Conservation (phyloP, 2,113 vertebrate species). For the Condylura cristata region DNA sequence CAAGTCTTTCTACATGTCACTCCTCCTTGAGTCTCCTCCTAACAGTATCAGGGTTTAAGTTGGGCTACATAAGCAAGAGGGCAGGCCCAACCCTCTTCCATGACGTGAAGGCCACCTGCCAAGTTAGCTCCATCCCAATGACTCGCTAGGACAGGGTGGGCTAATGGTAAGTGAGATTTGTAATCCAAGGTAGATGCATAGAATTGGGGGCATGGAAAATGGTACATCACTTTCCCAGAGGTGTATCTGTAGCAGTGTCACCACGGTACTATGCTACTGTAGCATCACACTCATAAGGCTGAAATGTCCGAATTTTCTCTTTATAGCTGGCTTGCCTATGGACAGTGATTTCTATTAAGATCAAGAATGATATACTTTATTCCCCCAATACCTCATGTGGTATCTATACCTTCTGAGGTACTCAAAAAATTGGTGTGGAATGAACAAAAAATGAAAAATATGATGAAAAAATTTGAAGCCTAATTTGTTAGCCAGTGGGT, state of each 20-base stretch:
- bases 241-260: not conserved
- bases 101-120: too few species aligned
- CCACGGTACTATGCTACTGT: not conserved
- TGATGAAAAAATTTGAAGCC: not conserved
- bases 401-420: not conserved
- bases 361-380: not conserved
- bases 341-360: not conserved
- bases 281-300: not conserved
- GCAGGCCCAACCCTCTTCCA: too few species aligned
- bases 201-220: too few species aligned
- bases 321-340: not conserved
- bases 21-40: too few species aligned
- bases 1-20: too few species aligned
- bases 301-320: not conserved
- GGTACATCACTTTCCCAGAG: too few species aligned
- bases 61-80: too few species aligned
- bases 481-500: not conserved
- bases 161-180: too few species aligned
- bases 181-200: too few species aligned
- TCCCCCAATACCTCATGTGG: not conserved
- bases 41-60: too few species aligned
- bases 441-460: not conserved
- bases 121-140: too few species aligned
- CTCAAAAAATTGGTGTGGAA: not conserved
- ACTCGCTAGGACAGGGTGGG: too few species aligned